Percentiles rank a stretch among this genome's conserved stretches.
Evolutionary conservation across 2,797 vertebrate genomes (phyloP).

Genomic region (Lophius americanus): DNA sequence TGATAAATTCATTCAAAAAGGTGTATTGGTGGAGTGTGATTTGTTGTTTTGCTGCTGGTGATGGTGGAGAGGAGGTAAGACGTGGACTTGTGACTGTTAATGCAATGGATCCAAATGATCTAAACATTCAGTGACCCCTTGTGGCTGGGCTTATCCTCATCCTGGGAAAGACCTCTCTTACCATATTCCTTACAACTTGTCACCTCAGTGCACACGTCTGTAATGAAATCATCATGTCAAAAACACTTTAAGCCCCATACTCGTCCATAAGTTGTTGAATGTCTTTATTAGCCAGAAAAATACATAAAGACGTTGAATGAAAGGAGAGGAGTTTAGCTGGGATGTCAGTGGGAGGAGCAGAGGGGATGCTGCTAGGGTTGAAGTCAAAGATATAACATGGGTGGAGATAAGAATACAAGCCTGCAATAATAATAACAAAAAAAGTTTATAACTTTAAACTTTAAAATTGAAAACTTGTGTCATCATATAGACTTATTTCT

Average conservation of each 20-base stretch:
- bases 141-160: neutral
- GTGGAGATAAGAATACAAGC: no score
- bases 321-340: neutral
- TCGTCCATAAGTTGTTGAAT: neutral
- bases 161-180: no score
- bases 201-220: neutral
- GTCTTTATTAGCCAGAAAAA: neutral
- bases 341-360: neutral
- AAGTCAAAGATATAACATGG: no score
- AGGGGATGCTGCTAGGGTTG: neutral
- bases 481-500: no score
- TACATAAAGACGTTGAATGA: neutral
- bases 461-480: no score
- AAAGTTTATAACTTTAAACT: no score
- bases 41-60: neutral
- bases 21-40: no score
- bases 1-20: no score
- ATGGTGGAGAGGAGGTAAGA: neutral
- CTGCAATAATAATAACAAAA: no score
- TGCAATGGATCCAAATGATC: neutral
- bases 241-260: neutral
- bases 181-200: neutral
- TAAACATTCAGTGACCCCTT: conserved; percentile 1
- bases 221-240: neutral
- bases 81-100: neutral